Conservation (phyloP, 2,113 vertebrate genomes). For the Lepidiolamprologus cunningtoni region DNA sequence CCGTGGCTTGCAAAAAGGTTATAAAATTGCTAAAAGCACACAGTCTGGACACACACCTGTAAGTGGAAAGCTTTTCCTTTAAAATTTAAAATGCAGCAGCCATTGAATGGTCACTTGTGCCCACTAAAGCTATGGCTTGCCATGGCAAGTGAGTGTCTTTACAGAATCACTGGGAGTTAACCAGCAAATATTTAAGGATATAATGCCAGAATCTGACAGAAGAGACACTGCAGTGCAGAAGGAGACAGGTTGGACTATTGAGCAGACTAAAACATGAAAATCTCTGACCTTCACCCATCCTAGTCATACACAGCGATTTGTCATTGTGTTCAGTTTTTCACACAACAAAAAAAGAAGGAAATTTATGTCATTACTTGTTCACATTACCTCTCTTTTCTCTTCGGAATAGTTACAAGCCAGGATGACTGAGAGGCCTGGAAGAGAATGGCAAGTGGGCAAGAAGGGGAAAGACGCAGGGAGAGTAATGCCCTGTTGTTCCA, state of each 20-base stretch:
- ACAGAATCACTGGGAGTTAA: background rate
- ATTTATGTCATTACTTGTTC: background rate
- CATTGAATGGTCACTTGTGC: background rate
- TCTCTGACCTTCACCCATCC: background rate
- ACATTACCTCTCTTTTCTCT: background rate
- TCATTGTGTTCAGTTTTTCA: background rate
- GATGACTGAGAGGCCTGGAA: background rate
- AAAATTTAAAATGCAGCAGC: background rate
- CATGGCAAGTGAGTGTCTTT: background rate
- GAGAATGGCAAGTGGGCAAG: background rate
- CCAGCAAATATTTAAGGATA: background rate
- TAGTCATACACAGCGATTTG: background rate
- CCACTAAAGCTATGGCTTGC: background rate
- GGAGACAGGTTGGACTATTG: background rate
- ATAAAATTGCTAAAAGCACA: background rate
- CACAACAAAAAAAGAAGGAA: background rate
- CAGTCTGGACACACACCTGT: background rate
- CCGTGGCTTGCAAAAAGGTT: background rate
- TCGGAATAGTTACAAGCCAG: background rate
- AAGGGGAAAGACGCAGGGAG: background rate
- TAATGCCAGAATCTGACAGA: background rate
- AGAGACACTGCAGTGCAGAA: background rate
- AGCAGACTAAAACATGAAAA: background rate
- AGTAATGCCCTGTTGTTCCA: conserved; percentile 45
- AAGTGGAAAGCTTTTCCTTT: background rate